A percentile compares a stretch with the other conserved stretches of the same genome.
Evolutionary conservation across 2,797 vertebrate species (phyloP).

Genomic region (Amphiprion clarkii): DNA sequence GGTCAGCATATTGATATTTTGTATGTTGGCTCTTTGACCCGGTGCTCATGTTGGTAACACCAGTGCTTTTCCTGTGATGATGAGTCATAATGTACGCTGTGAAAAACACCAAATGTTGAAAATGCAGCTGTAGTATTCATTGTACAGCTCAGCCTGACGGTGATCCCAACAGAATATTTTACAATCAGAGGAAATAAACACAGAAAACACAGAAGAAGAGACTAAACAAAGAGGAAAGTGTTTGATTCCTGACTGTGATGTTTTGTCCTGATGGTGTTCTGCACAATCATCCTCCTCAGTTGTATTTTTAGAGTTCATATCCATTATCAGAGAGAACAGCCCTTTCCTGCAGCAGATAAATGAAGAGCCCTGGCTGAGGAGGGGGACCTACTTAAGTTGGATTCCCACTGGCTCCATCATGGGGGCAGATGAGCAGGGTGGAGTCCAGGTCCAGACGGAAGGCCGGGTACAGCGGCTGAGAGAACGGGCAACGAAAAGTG

Average conservation of each 20-base stretch:
- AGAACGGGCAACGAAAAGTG: slow-evolving; percentile 79
- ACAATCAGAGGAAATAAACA: not conserved
- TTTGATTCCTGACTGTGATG: slow-evolving; percentile 16
- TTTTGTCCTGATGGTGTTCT: slow-evolving; percentile 6
- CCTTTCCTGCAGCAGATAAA: slow-evolving; percentile 20
- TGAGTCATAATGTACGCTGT: not conserved
- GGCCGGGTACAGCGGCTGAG: slow-evolving; percentile 83
- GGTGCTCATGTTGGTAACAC: no score
- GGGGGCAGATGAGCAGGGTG: slow-evolving; percentile 76
- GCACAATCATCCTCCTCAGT: not conserved
- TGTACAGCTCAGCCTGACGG: no score
- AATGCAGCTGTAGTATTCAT: no score
- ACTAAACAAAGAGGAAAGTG: not conserved
- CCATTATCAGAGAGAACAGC: slow-evolving; percentile 8
- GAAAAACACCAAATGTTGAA: no score
- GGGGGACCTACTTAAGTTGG: not conserved
- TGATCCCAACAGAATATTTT: no score
- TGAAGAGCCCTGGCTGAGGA: not conserved
- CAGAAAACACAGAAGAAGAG: not conserved
- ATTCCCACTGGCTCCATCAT: slow-evolving; percentile 39
- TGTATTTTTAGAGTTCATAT: not conserved
- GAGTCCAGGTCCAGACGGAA: slow-evolving; percentile 85
- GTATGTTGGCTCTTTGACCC: no score
- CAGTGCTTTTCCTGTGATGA: no score
- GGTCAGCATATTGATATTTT: no score